Evolutionary conservation across 2,888 invertebrate genomes (phyloP).

Genomic region (Temnothorax rugatulus): DNA sequence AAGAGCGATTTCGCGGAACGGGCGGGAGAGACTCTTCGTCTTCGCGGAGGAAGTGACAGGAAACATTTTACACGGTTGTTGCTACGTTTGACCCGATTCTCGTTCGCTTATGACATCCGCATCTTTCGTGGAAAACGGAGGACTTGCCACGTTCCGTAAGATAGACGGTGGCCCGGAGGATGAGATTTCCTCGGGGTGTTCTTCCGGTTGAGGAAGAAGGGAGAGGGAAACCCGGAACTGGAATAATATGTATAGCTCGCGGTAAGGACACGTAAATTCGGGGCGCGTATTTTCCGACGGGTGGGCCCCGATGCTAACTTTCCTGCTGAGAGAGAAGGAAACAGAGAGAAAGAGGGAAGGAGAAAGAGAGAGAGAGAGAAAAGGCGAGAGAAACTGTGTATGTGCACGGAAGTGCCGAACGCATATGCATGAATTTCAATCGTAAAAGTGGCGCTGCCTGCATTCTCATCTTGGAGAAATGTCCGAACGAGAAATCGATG

Average conservation of each 20-base stretch:
- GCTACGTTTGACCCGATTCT: conserved; percentile 64
- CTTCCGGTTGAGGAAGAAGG: neutral
- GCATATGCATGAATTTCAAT: conserved; percentile 66
- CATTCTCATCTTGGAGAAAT: conserved; percentile 64
- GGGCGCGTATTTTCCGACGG: conserved; percentile 21
- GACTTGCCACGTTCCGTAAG: conserved; percentile 45
- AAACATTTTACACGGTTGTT: conserved; percentile 48
- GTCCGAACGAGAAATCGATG: conserved; percentile 66
- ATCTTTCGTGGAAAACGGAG: conserved; percentile 29
- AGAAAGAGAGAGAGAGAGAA: neutral
- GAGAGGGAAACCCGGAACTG: conserved; percentile 26
- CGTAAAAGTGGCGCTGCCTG: conserved; percentile 67
- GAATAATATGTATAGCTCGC: conserved; percentile 55
- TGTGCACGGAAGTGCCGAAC: conserved; percentile 11
- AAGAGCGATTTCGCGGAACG: neutral
- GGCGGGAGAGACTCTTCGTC: conserved; percentile 9
- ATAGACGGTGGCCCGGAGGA: conserved; percentile 47
- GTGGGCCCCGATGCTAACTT: conserved; percentile 2
- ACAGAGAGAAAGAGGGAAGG: neutral
- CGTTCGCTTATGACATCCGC: conserved; percentile 59
- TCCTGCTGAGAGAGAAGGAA: neutral
- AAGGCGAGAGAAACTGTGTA: conserved; percentile 5
- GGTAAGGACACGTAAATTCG: conserved; percentile 52
- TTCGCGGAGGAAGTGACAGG: conserved; percentile 9
- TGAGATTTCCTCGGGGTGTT: conserved; percentile 57